phyloP scores from a whole-genome alignment of 92 coral and sea anemone genomes.

The Plumapathes pennacea region DNA sequence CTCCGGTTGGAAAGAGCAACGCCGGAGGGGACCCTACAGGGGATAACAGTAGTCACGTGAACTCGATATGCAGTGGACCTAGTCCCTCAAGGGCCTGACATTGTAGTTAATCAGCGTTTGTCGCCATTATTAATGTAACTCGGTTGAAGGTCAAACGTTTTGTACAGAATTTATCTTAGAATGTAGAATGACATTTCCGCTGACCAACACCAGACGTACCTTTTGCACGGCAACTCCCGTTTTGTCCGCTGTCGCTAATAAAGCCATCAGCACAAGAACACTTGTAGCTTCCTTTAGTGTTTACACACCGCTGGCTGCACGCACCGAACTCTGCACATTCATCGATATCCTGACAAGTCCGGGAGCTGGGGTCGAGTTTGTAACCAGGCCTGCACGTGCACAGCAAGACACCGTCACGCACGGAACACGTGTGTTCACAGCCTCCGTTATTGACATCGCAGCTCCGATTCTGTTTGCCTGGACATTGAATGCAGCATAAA shows the following conservation, averaged over 20 bases:
- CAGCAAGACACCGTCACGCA: constrained; percentile 56
- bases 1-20: constrained; percentile 62
- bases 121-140: too few species aligned
- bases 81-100: too few species aligned
- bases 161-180: too few species aligned
- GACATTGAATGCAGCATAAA: too few species aligned
- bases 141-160: too few species aligned
- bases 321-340: constrained; percentile 74
- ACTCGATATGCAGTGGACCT: too few species aligned
- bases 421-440: constrained; percentile 83
- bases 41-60: background rate
- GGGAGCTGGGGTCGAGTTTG: constrained; percentile 31
- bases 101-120: too few species aligned
- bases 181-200: too few species aligned
- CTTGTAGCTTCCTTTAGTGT: constrained; percentile 79
- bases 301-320: constrained; percentile 84
- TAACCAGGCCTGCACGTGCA: constrained; percentile 86
- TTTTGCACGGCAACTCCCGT: constrained; percentile 51
- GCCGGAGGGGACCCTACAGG: constrained; percentile 64
- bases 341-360: constrained; percentile 75
- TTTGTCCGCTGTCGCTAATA: constrained; percentile 27
- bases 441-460: constrained; percentile 66
- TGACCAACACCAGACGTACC: constrained; percentile 54
- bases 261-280: constrained; percentile 83
- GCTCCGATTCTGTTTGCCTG: constrained; percentile 42